Evolutionary conservation across 2,113 vertebrate genomes (phyloP), one percentile per base, ranked within the genome.

Genomic region (Neoarius graeffei): DNA sequence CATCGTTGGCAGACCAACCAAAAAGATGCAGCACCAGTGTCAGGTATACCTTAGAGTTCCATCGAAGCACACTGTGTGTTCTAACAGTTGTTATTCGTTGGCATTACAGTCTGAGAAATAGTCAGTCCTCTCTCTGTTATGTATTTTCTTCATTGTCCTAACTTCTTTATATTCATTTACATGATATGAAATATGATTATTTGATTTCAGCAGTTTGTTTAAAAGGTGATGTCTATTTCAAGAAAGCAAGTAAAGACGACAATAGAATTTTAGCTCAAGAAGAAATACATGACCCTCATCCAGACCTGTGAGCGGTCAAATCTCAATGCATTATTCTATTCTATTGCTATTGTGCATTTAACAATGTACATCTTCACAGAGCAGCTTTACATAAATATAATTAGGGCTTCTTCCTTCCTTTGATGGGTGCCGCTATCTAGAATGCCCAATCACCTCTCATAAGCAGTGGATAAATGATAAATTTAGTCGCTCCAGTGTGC

Each of bases 1-100:
- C 95, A 99, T 99, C 0, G 98, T 99, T 19, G 98, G 98, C 66
- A 93, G 98, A 64, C 96, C 98, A 86, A 98, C 97, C 57, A 99
- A 99, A 95, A 99, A 98, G 92, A 95, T 99, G 94, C 97, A 97
- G 92, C 96, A 97, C 87, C 98, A 98, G 93, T 99, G 98, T 91
- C 98, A 99, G 97, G 98, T 99, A 94, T 90, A 83, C 1, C 25
- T 27, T 27, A 52, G 8, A 50, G 42, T 11, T 74, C 9, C 8
- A 23, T 50, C 1, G 4, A 42, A 42, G 42, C 42, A 50, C 35
- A 20, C 67, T 69, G 8, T 15, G n/a, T 71, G 67, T 35, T 71
- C 5, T 19, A 74, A 20, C 17, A 7, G 11, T n/a, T 5, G 3
- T 30, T 15, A 6, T 25, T 54, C 20, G 8, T 76, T 0, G 9